A percentile compares a stretch with the other conserved stretches of the same genome.
phyloP scores from a whole-genome alignment of 2,888 invertebrate species.

The Euzophera pinguis region DNA sequence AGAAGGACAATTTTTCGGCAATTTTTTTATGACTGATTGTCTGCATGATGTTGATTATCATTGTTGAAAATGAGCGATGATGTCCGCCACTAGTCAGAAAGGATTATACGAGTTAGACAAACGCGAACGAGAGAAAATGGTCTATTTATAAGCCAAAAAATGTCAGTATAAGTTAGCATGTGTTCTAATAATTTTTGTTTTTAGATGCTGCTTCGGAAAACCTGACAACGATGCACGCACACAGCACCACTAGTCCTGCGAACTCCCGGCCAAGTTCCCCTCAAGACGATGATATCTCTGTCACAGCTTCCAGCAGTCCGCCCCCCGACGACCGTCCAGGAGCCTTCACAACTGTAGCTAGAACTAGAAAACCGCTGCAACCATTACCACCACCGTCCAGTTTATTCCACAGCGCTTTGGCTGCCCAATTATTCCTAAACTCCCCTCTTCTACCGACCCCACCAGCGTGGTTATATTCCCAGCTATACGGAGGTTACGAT shows the following conservation, averaged over 20 bases:
- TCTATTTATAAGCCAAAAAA: too few relatives aligned
- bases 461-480: conserved; percentile 88
- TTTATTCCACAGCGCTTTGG: conserved; percentile 73
- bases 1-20: too few relatives aligned
- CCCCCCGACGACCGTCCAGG: conserved; percentile 77
- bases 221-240: conserved; percentile 77
- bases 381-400: conserved; percentile 70
- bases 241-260: conserved; percentile 86
- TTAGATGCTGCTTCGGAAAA: conserved; percentile 65
- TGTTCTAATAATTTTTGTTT: conserved; percentile 14
- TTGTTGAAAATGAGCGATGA: too few relatives aligned
- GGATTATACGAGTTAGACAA: too few relatives aligned
- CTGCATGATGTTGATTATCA: too few relatives aligned
- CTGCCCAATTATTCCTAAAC: conserved; percentile 87
- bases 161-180: too few relatives aligned
- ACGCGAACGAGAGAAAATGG: too few relatives aligned
- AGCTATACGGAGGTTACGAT: conserved; percentile 85
- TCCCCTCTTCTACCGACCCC: conserved; percentile 87
- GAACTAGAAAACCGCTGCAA: conserved; percentile 65
- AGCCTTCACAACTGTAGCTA: conserved; percentile 75
- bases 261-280: conserved; percentile 81
- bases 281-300: conserved; percentile 82
- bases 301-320: conserved; percentile 79
- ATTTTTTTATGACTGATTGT: too few relatives aligned
- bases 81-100: too few relatives aligned